phyloP scores from a whole-genome alignment of 1,140 invertebrate species.

The Trissolcus basalis region DNA sequence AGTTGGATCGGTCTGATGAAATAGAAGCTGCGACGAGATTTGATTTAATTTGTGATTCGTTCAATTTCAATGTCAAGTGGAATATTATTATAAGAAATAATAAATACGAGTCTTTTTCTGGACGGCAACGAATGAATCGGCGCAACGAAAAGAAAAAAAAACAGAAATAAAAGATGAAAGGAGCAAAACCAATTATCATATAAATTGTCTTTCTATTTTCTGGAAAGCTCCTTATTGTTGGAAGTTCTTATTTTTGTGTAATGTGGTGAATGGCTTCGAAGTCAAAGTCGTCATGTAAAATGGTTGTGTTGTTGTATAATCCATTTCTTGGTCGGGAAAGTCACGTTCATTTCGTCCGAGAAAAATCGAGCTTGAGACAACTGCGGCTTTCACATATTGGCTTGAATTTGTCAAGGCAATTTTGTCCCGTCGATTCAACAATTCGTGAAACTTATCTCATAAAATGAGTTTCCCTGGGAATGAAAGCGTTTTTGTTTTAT shows the following conservation, averaged over 20 bases:
- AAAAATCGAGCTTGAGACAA: slow-evolving; percentile 46
- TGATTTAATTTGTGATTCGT: not conserved
- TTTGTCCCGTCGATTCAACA: slow-evolving; percentile 38
- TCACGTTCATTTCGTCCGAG: slow-evolving; percentile 47
- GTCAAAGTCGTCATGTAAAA: slow-evolving; percentile 52
- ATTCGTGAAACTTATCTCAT: slow-evolving; percentile 18
- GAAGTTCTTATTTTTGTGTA: slow-evolving; percentile 57
- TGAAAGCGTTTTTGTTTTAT: not conserved
- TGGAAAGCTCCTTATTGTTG: slow-evolving; percentile 36
- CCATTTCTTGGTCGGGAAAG: slow-evolving; percentile 53
- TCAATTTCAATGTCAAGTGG: slow-evolving; percentile 16
- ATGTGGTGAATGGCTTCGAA: slow-evolving; percentile 38
- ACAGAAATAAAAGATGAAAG: too few species aligned
- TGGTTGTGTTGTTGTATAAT: slow-evolving; percentile 58
- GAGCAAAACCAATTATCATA: slow-evolving; percentile 67
- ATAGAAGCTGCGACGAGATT: too few species aligned
- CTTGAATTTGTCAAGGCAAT: slow-evolving; percentile 52
- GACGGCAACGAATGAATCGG: slow-evolving; percentile 54
- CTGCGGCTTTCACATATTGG: slow-evolving; percentile 27
- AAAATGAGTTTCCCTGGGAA: slow-evolving; percentile 2
- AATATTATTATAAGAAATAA: slow-evolving; percentile 7
- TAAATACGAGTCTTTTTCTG: slow-evolving; percentile 40
- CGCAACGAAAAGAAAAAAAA: slow-evolving; percentile 55
- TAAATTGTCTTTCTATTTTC: slow-evolving; percentile 62
- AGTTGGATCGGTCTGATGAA: too few species aligned